Conservation (phyloP, 2,888 invertebrate species). For the Drosophila lacicola region DNA sequence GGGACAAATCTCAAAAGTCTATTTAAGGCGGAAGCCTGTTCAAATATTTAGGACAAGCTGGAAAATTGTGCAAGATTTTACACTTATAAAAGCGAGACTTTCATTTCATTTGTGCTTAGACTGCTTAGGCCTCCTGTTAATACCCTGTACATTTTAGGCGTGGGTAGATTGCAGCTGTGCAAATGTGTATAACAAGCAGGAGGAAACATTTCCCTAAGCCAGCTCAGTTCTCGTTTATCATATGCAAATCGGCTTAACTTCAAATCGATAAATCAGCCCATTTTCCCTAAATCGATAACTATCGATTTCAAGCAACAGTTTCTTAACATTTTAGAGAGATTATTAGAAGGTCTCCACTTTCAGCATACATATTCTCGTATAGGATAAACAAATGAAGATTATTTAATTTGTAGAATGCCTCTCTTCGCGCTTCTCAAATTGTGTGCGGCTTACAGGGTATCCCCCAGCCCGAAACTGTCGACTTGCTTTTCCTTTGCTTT, state of each 20-base stretch:
- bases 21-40: constrained; percentile 46
- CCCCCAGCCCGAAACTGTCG: not conserved
- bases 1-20: constrained; percentile 61
- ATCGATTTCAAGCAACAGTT: too few relatives aligned
- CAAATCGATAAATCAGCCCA: too few relatives aligned
- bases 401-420: not conserved
- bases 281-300: too few relatives aligned
- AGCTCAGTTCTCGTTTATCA: too few relatives aligned
- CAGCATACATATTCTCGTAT: too few relatives aligned
- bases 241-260: too few relatives aligned
- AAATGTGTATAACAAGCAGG: not conserved
- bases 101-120: constrained; percentile 53
- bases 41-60: constrained; percentile 65
- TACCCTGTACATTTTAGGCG: not conserved
- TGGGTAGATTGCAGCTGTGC: not conserved
- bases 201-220: too few relatives aligned
- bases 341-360: too few relatives aligned
- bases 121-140: not conserved
- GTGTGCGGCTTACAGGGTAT: not conserved
- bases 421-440: too few relatives aligned
- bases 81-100: constrained; percentile 47
- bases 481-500: constrained; percentile 13
- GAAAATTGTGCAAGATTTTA: constrained; percentile 54
- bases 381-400: not conserved
- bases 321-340: too few relatives aligned